A percentile compares a stretch with the other conserved stretches of the same genome.
Conservation (phyloP, 2,888 invertebrate species). For the Thera britannica region DNA sequence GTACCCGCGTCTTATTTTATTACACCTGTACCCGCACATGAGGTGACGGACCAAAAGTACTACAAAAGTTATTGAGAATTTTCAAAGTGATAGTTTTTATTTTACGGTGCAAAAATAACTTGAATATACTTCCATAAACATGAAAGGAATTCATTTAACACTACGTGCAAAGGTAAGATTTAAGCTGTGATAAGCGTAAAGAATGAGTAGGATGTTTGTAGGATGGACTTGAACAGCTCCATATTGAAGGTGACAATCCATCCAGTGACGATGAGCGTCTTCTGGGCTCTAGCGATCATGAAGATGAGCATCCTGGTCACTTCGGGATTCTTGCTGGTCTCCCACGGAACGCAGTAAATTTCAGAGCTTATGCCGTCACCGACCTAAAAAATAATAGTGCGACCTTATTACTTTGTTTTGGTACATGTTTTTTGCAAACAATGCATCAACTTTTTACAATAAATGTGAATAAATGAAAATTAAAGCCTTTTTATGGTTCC, state of each 20-base stretch:
- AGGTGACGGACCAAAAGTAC: no score
- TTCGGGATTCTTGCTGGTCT: constrained; percentile 52
- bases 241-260: constrained; percentile 64
- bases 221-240: constrained; percentile 68
- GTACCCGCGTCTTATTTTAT: no score
- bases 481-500: no score
- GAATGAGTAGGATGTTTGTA: constrained; percentile 71
- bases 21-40: no score
- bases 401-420: no score
- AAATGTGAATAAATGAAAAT: no score
- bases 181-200: constrained; percentile 64
- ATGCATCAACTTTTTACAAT: no score
- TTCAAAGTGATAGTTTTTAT: no score
- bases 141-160: no score
- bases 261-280: constrained; percentile 59
- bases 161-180: neutral
- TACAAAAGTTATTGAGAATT: no score
- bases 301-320: constrained; percentile 58
- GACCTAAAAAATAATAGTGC: constrained; percentile 49
- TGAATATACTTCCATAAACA: no score
- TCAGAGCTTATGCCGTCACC: constrained; percentile 57
- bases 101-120: no score
- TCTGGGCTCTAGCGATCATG: constrained; percentile 65
- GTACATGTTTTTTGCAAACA: neutral
- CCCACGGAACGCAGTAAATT: constrained; percentile 62